Base-by-base conservation (phyloP, 2,797 vertebrate genomes). In the Miichthys miiuy region DNA sequence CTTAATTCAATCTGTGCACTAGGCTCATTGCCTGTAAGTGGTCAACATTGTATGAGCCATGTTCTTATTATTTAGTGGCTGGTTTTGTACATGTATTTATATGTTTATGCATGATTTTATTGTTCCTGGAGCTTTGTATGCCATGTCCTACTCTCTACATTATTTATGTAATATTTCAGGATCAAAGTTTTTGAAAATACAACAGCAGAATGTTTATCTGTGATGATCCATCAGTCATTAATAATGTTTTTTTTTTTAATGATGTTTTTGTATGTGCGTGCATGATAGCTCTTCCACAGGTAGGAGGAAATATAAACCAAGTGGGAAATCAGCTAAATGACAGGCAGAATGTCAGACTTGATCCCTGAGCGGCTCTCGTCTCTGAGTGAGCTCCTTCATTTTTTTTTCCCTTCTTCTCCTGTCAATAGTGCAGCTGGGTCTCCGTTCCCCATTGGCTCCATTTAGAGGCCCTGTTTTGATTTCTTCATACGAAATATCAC, bases 401-500 rank as follows among this genome's bases (percentile, higher is more conserved):
- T 75, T 65, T 52, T 57, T 30, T 23, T 14, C 55, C 52, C 64
- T 62, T 25, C 79, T 42, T 3, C 77, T 72, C 21, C 64, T 79
- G 83, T 89, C 85, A 77, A 75, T 84, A 73, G 65, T 82, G 65
- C 80, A 83, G 77, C 77, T 74, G 79, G 68, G 71, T 84, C 85
- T 75, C 70, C 2, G 0, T 61, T 79, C 82, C 87, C 72, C 69
- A 64, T 48, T 54, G 85, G 81, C 82, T 87, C 74, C 79, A 82
- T 84, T 87, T 72, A 75, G 68, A 88, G 70, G 55, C 52, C 79
- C 77, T 91, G 88, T 91, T 89, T 91, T 85, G 80, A 90, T 93
- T 89, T 89, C 80, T 56, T 78, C 81, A 81, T 81, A 86, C 79
- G 84, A 86, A 90, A 89, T 88, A 87, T 84, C 76, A 68, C 81